These are phyloP conservation scores for Merops nubicus DNA, from an alignment of 2,113 vertebrate species.

Conservation along the genomic window DNA sequence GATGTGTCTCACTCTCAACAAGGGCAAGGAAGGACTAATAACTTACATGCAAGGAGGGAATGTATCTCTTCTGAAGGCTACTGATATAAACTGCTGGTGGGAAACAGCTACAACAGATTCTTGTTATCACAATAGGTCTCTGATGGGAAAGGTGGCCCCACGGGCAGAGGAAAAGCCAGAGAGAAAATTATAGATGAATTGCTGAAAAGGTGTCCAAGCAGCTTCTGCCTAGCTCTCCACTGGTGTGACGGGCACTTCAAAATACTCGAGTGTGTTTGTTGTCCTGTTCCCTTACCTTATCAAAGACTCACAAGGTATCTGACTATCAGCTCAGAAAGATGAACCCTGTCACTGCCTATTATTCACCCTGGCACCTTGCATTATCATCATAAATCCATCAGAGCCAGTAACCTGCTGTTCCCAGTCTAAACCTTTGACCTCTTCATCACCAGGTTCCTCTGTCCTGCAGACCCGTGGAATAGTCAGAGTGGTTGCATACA, in stretches of 20 bases:
- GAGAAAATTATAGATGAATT: background rate
- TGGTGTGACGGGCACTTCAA: background rate
- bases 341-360: background rate
- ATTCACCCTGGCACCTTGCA: background rate
- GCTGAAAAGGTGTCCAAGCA: background rate
- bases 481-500: background rate
- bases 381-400: background rate
- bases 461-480: background rate
- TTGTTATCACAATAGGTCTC: background rate
- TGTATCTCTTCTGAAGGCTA: background rate
- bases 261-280: background rate
- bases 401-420: background rate
- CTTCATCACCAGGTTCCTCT: background rate
- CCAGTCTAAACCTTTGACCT: background rate
- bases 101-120: background rate
- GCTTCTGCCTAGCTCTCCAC: background rate
- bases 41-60: background rate
- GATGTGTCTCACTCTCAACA: background rate
- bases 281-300: background rate
- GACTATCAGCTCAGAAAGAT: background rate
- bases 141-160: background rate
- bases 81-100: background rate
- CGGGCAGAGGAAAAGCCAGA: background rate
- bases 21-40: background rate
- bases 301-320: background rate